These are phyloP conservation scores for Silurus glanis DNA, from an alignment of 2,113 vertebrate species.

Conservation along the genomic window DNA sequence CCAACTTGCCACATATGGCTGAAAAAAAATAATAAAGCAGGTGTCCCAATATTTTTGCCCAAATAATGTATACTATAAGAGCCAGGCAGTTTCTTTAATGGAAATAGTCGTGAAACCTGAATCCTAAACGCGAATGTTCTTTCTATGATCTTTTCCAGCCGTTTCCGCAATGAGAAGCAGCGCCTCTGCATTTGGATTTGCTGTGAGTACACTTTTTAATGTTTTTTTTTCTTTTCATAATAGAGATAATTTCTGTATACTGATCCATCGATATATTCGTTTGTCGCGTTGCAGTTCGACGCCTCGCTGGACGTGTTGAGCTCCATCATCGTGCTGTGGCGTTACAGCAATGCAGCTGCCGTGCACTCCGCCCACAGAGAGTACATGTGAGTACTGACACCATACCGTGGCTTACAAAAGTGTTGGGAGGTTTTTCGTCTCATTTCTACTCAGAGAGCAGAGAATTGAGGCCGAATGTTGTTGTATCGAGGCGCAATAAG, in stretches of 20 bases:
- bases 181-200: conserved; percentile 88
- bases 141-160: conserved; percentile 73
- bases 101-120: too few species aligned
- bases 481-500: not conserved
- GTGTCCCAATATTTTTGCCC: too few species aligned
- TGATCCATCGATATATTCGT: not conserved
- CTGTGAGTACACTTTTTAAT: conserved; percentile 76
- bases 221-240: not conserved
- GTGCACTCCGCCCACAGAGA: conserved; percentile 95
- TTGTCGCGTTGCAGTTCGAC: conserved; percentile 84
- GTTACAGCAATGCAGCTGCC: conserved; percentile 93
- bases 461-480: not conserved
- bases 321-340: conserved; percentile 94
- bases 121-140: too few species aligned
- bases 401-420: not conserved
- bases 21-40: too few species aligned
- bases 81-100: too few species aligned
- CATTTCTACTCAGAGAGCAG: not conserved
- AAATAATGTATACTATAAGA: too few species aligned
- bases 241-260: not conserved
- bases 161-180: conserved; percentile 88
- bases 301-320: conserved; percentile 91
- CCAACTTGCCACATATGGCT: too few species aligned
- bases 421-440: conserved; percentile 1
- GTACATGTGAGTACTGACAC: conserved; percentile 86